Conservation (phyloP, 2,888 invertebrate species). For the Tetheella fluctuosa region DNA sequence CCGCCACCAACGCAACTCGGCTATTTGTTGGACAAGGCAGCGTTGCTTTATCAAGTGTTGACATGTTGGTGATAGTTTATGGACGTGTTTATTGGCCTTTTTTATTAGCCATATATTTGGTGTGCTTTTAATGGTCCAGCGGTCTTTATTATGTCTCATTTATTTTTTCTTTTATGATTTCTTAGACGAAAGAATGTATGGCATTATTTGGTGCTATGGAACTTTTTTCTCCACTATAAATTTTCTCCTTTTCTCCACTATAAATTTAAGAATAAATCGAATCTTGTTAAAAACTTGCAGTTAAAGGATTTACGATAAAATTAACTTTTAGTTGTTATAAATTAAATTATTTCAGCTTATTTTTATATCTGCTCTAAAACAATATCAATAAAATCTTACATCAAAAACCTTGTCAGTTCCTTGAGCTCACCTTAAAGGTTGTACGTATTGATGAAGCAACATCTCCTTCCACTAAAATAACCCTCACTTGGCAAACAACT, state of each 20-base stretch:
- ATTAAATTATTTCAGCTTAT: too few species aligned
- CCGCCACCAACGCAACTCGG: conserved; percentile 3
- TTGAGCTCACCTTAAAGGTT: background rate
- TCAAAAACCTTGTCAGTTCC: background rate
- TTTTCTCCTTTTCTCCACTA: too few species aligned
- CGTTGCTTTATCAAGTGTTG: conserved; percentile 8
- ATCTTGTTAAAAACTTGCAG: too few species aligned
- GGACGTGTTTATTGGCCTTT: conserved; percentile 5
- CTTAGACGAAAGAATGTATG: background rate
- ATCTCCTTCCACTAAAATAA: conserved; percentile 29
- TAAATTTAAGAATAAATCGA: too few species aligned
- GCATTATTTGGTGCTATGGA: background rate
- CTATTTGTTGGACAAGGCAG: conserved; percentile 12
- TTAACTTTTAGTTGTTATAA: too few species aligned
- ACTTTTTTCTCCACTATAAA: too few species aligned
- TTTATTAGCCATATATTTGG: conserved; percentile 9
- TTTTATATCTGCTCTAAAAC: too few species aligned
- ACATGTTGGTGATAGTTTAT: conserved; percentile 9
- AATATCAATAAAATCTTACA: background rate
- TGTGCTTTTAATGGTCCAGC: conserved; percentile 3
- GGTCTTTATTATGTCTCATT: conserved; percentile 6
- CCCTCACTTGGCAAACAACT: conserved; percentile 44
- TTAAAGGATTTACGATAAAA: too few species aligned
- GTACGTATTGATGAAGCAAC: conserved; percentile 13
- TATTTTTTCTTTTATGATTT: background rate